These are phyloP conservation scores for Macaria liturata DNA, from an alignment of 2,888 invertebrate genomes.

Conservation along the genomic window DNA sequence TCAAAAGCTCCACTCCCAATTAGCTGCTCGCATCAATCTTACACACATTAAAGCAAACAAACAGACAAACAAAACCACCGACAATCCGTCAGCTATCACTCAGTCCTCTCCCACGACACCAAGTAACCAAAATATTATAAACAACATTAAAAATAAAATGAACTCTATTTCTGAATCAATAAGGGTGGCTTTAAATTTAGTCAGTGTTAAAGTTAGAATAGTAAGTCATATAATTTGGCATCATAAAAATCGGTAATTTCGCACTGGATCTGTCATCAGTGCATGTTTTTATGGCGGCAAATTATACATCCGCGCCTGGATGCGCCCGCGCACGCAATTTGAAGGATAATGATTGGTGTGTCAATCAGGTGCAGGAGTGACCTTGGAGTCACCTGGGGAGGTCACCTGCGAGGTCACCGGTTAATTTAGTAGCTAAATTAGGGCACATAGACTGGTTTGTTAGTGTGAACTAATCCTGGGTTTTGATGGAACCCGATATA, in stretches of 20 bases:
- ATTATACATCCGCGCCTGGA: conserved; percentile 46
- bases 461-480: no score
- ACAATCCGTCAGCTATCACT: conserved; percentile 36
- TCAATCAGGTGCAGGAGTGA: conserved; percentile 29
- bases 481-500: no score
- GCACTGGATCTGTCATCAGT: conserved; percentile 52
- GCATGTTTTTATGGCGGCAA: conserved; percentile 54
- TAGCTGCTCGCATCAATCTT: conserved; percentile 13
- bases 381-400: conserved; percentile 9
- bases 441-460: no score
- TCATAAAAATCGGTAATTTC: conserved; percentile 49
- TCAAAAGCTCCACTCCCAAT: conserved; percentile 7
- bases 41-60: conserved; percentile 21
- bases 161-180: neutral
- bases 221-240: conserved; percentile 42
- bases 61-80: conserved; percentile 36
- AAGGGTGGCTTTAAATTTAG: neutral
- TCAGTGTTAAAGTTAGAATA: neutral
- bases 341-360: conserved; percentile 30
- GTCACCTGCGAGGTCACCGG: no score
- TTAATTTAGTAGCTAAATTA: no score
- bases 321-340: conserved; percentile 21
- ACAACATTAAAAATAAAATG: neutral
- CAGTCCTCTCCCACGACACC: conserved; percentile 35
- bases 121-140: conserved; percentile 4